phyloP scores from a whole-genome alignment of 2,113 vertebrate species.

The Nyctibius bracteatus region DNA sequence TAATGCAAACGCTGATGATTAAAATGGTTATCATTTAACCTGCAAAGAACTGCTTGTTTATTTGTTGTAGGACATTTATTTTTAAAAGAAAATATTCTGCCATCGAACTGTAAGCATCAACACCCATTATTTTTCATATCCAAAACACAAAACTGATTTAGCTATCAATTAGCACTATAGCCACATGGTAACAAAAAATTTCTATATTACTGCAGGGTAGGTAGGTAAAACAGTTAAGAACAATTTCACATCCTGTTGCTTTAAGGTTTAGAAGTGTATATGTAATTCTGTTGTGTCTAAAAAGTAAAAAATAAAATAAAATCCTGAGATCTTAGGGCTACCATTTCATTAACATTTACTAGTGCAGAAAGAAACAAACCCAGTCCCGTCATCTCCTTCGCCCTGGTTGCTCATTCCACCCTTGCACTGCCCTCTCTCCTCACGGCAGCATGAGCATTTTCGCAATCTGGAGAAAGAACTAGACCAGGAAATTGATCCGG shows the following conservation, averaged over 20 bases:
- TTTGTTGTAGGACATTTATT: background rate
- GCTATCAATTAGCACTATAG: background rate
- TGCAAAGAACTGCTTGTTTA: background rate
- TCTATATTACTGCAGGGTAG: background rate
- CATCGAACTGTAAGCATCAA: background rate
- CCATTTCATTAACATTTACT: background rate
- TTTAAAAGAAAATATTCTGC: background rate
- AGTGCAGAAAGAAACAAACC: background rate
- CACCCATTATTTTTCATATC: background rate
- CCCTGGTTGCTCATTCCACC: background rate
- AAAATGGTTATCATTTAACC: background rate
- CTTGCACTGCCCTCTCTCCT: background rate
- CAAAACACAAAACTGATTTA: background rate
- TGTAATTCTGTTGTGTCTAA: background rate
- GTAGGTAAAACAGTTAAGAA: background rate
- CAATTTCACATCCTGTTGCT: background rate
- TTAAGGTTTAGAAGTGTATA: background rate
- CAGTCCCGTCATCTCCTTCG: background rate
- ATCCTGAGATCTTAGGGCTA: background rate
- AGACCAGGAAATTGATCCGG: background rate
- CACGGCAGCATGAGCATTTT: background rate
- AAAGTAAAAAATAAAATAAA: background rate
- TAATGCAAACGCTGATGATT: background rate
- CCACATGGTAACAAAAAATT: background rate
- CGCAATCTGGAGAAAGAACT: background rate